Base-by-base conservation (phyloP, 2,888 invertebrate species). In the Diaphora mendica region DNA sequence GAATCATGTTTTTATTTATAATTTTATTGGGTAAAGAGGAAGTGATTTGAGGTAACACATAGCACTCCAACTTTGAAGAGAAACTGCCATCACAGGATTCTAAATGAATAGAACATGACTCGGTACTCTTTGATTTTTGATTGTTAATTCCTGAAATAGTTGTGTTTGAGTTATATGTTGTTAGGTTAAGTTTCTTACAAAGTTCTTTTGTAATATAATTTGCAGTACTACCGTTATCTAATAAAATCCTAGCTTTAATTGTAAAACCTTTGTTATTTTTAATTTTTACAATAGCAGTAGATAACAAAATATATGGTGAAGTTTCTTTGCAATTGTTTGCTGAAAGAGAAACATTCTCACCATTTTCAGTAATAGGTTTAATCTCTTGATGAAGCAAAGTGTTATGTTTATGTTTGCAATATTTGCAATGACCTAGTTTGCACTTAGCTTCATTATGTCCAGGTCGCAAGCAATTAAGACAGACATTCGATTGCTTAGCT, bases 261-360 rank as follows among this genome's bases (percentile, higher is more conserved):
- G 33, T 3, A 33, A 33, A 33, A 33, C 33, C 33, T 33, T 33
- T 33, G 33, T 33, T 76, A 44, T 44, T 15, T 15, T 68, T 15
- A 59, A 79, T 79, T 51, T 77, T 77, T 64, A 79, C 82, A 68
- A 80, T 42, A 59, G 80, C 78, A 81, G 83, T 82, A 77, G 82
- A 33, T 33, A 33, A 3, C 33, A 33, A 33, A 33, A 33, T 33
- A 33, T 33, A 33, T 33, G 33, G 33, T 33, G 33, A 33, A 33
- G 33, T 33, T 3, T 33, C 33, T 33, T 1, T 33, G 33, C 3
- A 33, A 33, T 33, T 33, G 33, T 3, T 33, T 33, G 33, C 33
- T 33, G 33, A 33, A 33, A 33, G 33, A 33, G 33, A 33, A 33
- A 33, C 33, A 33, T 33, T 33, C 3, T 33, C 33, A 33, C 3